Evolutionary conservation across 2,113 vertebrate species (phyloP).

Genomic region (Loxodonta africana): DNA sequence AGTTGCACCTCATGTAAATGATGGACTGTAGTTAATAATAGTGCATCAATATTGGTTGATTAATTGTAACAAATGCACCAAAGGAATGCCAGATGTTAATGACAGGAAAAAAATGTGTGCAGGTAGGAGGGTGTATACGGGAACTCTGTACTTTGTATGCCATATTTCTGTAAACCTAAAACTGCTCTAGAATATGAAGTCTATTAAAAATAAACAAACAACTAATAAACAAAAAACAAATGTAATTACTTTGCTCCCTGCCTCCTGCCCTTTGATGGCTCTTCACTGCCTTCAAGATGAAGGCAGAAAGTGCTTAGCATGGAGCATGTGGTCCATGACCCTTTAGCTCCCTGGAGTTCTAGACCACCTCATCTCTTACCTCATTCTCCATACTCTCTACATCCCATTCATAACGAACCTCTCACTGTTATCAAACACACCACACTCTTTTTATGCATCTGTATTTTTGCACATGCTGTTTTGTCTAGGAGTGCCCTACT

Average conservation of each 20-base stretch:
- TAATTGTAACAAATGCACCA: background rate
- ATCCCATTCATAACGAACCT: background rate
- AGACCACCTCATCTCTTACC: background rate
- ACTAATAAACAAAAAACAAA: background rate
- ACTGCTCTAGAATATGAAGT: background rate
- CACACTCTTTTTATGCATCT: accelerated
- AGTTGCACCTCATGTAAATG: background rate
- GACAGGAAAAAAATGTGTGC: background rate
- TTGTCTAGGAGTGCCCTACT: background rate
- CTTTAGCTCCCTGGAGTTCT: background rate
- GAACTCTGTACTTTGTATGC: background rate
- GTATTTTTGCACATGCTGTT: background rate
- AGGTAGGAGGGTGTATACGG: background rate
- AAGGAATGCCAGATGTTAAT: background rate
- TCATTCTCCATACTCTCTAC: background rate
- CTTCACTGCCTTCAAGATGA: background rate
- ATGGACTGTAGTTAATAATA: background rate
- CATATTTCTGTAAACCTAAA: background rate
- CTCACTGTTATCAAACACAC: too few relatives aligned
- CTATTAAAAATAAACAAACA: background rate
- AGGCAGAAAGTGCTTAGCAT: background rate
- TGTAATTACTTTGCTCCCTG: background rate
- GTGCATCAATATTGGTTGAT: background rate
- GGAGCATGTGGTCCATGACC: background rate
- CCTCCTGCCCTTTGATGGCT: background rate